phyloP scores from a whole-genome alignment of 2,888 invertebrate genomes.

The Coleophora deauratella region DNA sequence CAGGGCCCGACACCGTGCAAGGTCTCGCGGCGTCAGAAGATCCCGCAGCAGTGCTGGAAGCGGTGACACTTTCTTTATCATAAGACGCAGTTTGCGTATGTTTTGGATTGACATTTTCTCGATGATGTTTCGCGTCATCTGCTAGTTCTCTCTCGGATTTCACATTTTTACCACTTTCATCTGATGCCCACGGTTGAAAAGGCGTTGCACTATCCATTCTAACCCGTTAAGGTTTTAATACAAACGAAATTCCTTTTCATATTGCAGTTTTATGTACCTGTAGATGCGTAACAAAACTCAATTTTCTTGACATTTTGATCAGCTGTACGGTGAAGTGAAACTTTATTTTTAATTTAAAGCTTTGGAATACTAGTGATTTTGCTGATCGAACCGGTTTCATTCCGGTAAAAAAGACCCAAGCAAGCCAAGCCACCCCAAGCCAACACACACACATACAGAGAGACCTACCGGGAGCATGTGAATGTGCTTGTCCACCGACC shows the following conservation, averaged over 20 bases:
- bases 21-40: conserved; percentile 46
- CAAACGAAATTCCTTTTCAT: conserved; percentile 51
- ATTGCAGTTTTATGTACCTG: conserved; percentile 51
- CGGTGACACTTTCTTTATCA: conserved; percentile 65
- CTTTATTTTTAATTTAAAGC: no score
- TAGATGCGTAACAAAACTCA: conserved; percentile 73
- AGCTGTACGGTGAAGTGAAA: conserved; percentile 67
- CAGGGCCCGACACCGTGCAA: conserved; percentile 36
- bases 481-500: no score
- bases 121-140: conserved; percentile 74
- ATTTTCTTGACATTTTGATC: conserved; percentile 74
- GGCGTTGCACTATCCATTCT: conserved; percentile 68
- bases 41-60: conserved; percentile 52
- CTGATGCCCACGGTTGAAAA: conserved; percentile 69
- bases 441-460: no score
- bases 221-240: conserved; percentile 47
- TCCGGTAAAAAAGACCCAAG: no score
- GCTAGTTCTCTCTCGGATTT: conserved; percentile 65
- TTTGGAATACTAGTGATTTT: no score
- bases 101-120: conserved; percentile 75
- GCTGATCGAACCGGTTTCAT: no score
- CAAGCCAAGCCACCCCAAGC: no score
- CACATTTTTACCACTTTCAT: conserved; percentile 64
- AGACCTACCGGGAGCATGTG: no score
- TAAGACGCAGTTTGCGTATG: conserved; percentile 74